Evolutionary conservation across 2,113 vertebrate genomes (phyloP).

Genomic region (Hemicordylus capensis): DNA sequence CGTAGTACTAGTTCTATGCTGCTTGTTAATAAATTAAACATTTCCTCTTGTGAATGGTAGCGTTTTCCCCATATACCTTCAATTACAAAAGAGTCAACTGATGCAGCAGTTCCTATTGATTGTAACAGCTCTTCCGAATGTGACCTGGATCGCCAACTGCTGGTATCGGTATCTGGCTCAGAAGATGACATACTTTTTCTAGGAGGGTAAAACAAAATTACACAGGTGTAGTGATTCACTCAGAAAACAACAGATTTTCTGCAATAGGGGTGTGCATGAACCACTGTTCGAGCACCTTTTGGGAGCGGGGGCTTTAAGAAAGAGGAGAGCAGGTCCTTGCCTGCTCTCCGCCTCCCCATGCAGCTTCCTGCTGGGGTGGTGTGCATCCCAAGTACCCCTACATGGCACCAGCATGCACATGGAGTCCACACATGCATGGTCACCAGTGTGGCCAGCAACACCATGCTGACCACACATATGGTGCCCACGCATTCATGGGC

Average conservation of each 20-base stretch:
- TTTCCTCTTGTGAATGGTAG: background rate
- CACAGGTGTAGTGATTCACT: background rate
- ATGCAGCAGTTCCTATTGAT: slow-evolving; percentile 80
- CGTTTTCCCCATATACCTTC: slow-evolving; percentile 80
- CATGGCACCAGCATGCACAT: too few relatives aligned
- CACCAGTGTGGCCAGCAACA: too few relatives aligned
- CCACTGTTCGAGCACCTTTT: too few relatives aligned
- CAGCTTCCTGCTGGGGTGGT: too few relatives aligned
- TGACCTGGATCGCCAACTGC: slow-evolving; percentile 70
- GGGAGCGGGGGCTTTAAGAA: too few relatives aligned
- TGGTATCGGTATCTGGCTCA: slow-evolving; percentile 80
- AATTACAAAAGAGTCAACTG: slow-evolving; percentile 81
- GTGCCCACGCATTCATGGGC: too few relatives aligned
- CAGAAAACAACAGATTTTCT: background rate
- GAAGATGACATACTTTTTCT: slow-evolving; percentile 66
- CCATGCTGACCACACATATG: too few relatives aligned
- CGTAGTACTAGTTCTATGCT: background rate
- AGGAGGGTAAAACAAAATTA: background rate
- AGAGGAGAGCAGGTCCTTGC: too few relatives aligned
- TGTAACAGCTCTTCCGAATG: slow-evolving; percentile 85
- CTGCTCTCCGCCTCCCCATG: too few relatives aligned
- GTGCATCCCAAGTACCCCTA: too few relatives aligned
- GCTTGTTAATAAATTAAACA: background rate
- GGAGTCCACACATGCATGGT: too few relatives aligned
- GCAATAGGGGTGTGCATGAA: too few relatives aligned